Percentiles rank a stretch among this genome's conserved stretches.
phyloP scores from a whole-genome alignment of 2,113 vertebrate species.

The Microtus richardsoni region DNA sequence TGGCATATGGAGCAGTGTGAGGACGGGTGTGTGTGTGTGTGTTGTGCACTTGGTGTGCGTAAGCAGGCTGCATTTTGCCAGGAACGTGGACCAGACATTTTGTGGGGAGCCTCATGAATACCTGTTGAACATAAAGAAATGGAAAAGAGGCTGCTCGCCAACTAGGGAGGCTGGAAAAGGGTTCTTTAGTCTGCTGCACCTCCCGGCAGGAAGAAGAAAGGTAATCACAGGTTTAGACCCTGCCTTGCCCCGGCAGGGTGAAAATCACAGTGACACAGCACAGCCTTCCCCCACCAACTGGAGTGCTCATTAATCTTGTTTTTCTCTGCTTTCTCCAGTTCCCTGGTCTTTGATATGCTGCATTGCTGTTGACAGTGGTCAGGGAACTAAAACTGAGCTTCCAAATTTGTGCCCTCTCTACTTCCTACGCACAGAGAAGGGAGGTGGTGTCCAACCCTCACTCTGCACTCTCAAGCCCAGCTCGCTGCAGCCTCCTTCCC shows the following conservation, averaged over 20 bases:
- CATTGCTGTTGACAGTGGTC: conserved; percentile 71
- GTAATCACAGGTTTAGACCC: not conserved
- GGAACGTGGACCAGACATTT: not conserved
- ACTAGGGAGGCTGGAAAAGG: not conserved
- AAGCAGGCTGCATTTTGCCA: not conserved
- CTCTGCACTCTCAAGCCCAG: not conserved
- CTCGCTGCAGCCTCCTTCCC: not conserved
- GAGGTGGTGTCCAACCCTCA: not conserved
- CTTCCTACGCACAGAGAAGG: not conserved
- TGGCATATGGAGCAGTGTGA: conserved; percentile 2
- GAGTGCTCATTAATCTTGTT: conserved; percentile 80
- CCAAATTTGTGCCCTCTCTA: conserved; percentile 64
- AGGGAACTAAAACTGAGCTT: conserved; percentile 72
- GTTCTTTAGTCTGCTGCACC: not conserved
- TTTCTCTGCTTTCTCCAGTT: conserved; percentile 74
- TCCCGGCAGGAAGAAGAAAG: not conserved
- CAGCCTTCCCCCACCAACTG: conserved; percentile 41
- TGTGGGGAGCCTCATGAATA: not conserved
- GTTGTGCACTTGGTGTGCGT: not conserved
- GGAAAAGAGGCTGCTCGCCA: not conserved
- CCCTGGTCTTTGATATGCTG: conserved; percentile 53
- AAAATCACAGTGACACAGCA: conserved; percentile 49
- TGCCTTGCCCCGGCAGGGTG: not conserved
- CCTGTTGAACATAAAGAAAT: not conserved
- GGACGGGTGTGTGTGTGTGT: not conserved